phyloP scores from a whole-genome alignment of 2,797 vertebrate species.

The Microtus obscurus region DNA sequence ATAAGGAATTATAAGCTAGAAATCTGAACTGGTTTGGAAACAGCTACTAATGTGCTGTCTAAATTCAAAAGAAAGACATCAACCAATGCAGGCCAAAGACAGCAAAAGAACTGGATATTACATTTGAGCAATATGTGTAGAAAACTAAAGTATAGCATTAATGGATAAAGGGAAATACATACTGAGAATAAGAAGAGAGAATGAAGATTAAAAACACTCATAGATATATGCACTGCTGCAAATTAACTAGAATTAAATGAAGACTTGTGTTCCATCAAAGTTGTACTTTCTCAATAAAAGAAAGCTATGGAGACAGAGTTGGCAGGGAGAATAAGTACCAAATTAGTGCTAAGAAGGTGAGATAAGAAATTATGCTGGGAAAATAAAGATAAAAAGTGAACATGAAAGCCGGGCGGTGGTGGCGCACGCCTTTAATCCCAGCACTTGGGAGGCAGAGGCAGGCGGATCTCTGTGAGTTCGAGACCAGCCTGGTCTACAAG shows the following conservation, averaged over 20 bases:
- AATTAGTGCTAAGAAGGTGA: constrained; percentile 14
- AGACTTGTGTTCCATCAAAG: not conserved
- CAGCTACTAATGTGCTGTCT: not conserved
- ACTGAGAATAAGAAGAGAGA: not conserved
- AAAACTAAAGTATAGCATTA: not conserved
- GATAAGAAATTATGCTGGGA: not conserved
- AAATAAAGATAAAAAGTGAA: not conserved
- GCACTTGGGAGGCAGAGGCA: too few species aligned
- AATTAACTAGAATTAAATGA: not conserved
- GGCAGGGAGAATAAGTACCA: not conserved
- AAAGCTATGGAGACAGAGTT: not conserved
- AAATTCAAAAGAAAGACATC: not conserved
- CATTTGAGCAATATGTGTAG: not conserved
- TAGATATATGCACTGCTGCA: not conserved
- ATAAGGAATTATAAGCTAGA: not conserved
- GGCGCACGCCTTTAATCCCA: too few species aligned
- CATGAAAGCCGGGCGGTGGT: too few species aligned
- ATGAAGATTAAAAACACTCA: not conserved
- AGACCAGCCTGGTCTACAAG: too few species aligned
- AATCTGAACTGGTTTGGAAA: not conserved
- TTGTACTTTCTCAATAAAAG: not conserved
- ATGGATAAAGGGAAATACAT: not conserved
- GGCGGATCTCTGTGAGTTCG: too few species aligned
- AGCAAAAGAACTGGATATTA: not conserved
- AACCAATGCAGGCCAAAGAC: not conserved